Evolutionary conservation across 2,113 vertebrate species (phyloP).

Genomic region (Neodontobutis hainanensis): DNA sequence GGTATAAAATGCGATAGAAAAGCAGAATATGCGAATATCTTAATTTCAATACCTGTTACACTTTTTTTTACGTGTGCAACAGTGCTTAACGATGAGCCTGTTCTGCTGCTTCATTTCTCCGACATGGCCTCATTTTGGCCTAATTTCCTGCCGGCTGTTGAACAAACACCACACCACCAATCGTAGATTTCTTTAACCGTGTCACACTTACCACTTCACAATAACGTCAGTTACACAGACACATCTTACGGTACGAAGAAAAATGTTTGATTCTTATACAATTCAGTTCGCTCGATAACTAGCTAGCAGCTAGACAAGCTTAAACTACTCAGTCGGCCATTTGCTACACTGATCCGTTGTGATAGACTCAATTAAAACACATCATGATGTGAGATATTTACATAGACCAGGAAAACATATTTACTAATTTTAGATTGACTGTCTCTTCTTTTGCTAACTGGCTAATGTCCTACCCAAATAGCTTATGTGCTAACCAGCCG

Average conservation of each 20-base stretch:
- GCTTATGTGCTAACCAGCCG: constrained; percentile 38
- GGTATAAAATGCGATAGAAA: too few relatives aligned
- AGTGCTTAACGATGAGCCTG: not conserved
- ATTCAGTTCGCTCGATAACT: constrained; percentile 1
- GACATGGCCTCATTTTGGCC: constrained; percentile 59
- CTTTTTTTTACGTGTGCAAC: too few relatives aligned
- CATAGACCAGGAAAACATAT: accelerated
- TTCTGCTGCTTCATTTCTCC: constrained; percentile 30
- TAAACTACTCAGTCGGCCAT: too few relatives aligned
- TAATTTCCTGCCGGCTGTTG: constrained; percentile 56
- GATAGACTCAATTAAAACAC: accelerated
- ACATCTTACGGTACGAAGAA: too few relatives aligned
- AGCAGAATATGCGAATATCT: too few relatives aligned
- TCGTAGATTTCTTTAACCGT: too few relatives aligned
- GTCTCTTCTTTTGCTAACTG: constrained; percentile 10
- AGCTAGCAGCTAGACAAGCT: constrained; percentile 11
- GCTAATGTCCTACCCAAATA: constrained; percentile 21
- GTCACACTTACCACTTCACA: not conserved
- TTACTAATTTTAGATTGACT: not conserved
- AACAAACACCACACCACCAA: not conserved
- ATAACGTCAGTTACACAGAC: not conserved
- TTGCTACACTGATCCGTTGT: too few relatives aligned
- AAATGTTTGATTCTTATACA: not conserved
- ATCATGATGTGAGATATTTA: accelerated
- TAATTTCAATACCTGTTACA: too few relatives aligned